phyloP scores from a whole-genome alignment of 30 jellyfish, hydroid and myxozoan genomes.

The Aurelia sp. region DNA sequence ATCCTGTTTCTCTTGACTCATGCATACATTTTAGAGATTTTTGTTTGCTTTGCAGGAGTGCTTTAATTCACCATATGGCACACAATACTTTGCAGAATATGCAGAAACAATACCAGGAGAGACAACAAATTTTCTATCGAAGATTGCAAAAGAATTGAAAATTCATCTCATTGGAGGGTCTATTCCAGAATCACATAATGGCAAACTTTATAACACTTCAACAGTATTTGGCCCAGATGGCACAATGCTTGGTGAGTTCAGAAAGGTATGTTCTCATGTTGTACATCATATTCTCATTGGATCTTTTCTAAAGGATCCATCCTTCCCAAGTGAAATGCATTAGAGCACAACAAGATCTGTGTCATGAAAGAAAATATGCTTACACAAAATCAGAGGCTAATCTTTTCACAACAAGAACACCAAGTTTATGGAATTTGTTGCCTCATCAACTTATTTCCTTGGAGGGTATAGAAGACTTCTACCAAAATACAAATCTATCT shows the following conservation, averaged over 20 bases:
- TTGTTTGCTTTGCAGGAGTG: conserved; percentile 63
- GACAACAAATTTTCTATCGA: conserved; percentile 69
- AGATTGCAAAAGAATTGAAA: conserved; percentile 70
- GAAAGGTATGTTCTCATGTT: conserved; percentile 57
- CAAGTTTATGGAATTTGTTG: conserved; percentile 1
- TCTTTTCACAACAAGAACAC: conserved; percentile 18
- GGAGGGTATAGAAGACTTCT: not conserved
- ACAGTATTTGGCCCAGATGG: conserved; percentile 91
- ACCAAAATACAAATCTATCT: no score
- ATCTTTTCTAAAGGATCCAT: not conserved
- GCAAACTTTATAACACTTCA: conserved; percentile 79
- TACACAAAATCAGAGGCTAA: conserved; percentile 20
- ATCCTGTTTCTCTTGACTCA: no score
- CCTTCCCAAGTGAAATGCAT: no score
- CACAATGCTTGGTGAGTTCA: conserved; percentile 67
- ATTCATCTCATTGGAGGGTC: conserved; percentile 91
- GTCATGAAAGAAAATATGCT: no score
- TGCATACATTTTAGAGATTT: no score
- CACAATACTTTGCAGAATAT: conserved; percentile 80
- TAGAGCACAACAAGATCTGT: no score
- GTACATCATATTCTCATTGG: not conserved
- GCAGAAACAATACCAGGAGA: conserved; percentile 95
- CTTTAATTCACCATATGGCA: conserved; percentile 91
- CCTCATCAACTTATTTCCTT: not conserved
- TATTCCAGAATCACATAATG: conserved; percentile 89